phyloP scores from a whole-genome alignment of 30 jellyfish, hydroid and myxozoan species.

The Nemopilema nomurai region DNA sequence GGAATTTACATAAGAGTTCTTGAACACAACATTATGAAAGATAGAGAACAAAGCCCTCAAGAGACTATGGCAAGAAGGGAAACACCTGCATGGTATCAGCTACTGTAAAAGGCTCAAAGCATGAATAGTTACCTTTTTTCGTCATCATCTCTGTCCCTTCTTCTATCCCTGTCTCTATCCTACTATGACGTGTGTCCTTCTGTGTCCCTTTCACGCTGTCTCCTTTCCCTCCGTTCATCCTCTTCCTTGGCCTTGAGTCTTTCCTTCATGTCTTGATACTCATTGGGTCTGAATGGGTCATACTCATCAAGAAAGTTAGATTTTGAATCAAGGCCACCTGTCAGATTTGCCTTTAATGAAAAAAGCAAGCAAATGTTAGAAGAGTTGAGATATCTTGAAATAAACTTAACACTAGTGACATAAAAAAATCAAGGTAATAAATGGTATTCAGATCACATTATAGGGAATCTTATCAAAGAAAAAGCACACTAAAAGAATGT shows the following conservation, averaged over 20 bases:
- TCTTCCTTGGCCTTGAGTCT: slow-evolving; percentile 43
- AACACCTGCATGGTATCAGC: too few species aligned
- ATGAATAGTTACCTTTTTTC: slow-evolving; percentile 46
- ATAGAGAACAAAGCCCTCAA: too few species aligned
- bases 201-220: slow-evolving; percentile 69
- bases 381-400: neutral
- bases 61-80: too few species aligned
- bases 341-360: slow-evolving; percentile 71
- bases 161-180: slow-evolving; percentile 54
- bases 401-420: neutral
- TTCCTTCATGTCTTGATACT: slow-evolving; percentile 66
- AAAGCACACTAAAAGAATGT: too few species aligned
- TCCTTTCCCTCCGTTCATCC: slow-evolving; percentile 70
- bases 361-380: neutral
- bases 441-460: neutral
- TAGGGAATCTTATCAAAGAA: neutral
- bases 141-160: slow-evolving; percentile 65
- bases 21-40: too few species aligned
- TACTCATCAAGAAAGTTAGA: slow-evolving; percentile 82
- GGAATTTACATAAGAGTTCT: too few species aligned
- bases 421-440: too few species aligned
- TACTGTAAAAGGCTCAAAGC: too few species aligned
- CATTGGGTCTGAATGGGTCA: slow-evolving; percentile 95
- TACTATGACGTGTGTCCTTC: slow-evolving; percentile 79
- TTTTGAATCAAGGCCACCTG: slow-evolving; percentile 72